Base-by-base conservation (phyloP, 2,888 invertebrate genomes). In the Dryadula phaetusa region DNA sequence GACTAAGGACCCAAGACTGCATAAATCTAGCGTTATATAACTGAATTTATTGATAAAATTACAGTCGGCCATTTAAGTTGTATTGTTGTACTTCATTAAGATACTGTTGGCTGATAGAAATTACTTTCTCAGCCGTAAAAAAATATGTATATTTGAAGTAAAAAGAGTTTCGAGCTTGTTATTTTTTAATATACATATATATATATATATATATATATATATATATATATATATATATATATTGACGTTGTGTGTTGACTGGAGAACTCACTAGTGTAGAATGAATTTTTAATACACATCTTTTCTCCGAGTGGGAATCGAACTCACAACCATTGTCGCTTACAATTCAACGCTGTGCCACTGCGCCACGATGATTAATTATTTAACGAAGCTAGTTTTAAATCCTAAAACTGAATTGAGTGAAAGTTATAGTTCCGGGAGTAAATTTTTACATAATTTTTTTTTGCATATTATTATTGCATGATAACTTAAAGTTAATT, bases 11-110 rank as follows among this genome's bases (percentile, higher is more conserved):
- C 34, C 14, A 12, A 54, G 34, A 54, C 18, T 18, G 42, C 18
- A 44, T 28, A 28, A 18, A 25, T 58, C 42, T 47, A 49, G 7
- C n/a, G 37, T 62, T 54, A 56, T 46, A 62, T 62, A 62, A 66
- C 16, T 1, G 10, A 42, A 14, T 16, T 42, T 3, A 16, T 42
- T 40, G 28, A 42, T 58, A 16, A 42, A 44, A 60, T 44, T 12
- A 12, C 42, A 25, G 25, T 44, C 18, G 12, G 44, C 12, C 44
- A 42, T 18, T 18, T 42, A 28, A 18, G 3, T 28, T 44, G 44
- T 28, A 25, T 44, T 44, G 40, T 44, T 32, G 16, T 2, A 20
- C 20, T 5, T 20, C 34, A 20, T 37, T 54, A 37, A 37, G 6
- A 20, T 37, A 18, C n/a, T 34, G 20, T 37, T 60, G 16, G 16